Evolutionary conservation across 2,113 vertebrate species (phyloP).

Genomic region (Pyrgilauda ruficollis): DNA sequence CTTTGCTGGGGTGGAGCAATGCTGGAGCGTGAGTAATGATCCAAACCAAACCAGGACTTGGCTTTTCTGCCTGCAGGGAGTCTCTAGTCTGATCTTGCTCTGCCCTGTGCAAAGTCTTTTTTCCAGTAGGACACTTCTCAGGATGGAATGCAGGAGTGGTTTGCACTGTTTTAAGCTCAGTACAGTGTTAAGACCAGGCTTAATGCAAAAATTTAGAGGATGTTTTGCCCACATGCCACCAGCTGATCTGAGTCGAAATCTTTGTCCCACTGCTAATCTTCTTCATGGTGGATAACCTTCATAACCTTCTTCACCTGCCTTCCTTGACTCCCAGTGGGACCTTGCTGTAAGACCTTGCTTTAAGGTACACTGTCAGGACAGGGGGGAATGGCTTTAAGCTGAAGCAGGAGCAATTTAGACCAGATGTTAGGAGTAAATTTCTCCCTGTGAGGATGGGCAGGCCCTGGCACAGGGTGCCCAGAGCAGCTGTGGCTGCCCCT

Average conservation of each 20-base stretch:
- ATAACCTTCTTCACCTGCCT: not conserved
- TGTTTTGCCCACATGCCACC: not conserved
- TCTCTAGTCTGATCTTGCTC: not conserved
- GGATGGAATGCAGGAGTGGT: not conserved
- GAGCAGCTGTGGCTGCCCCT: not conserved
- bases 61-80: not conserved
- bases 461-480: not conserved
- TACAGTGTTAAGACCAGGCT: not conserved
- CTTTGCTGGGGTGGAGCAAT: not conserved
- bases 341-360: not conserved
- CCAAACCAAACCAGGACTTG: not conserved
- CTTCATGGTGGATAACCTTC: not conserved
- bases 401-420: not conserved
- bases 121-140: not conserved
- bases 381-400: not conserved
- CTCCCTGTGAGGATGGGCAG: accelerated
- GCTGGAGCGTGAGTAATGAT: not conserved
- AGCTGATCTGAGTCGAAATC: not conserved
- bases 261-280: not conserved
- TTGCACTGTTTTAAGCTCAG: not conserved
- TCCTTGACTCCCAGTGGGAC: accelerated
- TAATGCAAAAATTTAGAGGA: not conserved
- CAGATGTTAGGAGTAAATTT: not conserved
- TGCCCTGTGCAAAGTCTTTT: not conserved
- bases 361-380: not conserved